These are phyloP conservation scores for Cynopterus brachyotis DNA, from an alignment of 2,113 vertebrate species.

Conservation along the genomic window DNA sequence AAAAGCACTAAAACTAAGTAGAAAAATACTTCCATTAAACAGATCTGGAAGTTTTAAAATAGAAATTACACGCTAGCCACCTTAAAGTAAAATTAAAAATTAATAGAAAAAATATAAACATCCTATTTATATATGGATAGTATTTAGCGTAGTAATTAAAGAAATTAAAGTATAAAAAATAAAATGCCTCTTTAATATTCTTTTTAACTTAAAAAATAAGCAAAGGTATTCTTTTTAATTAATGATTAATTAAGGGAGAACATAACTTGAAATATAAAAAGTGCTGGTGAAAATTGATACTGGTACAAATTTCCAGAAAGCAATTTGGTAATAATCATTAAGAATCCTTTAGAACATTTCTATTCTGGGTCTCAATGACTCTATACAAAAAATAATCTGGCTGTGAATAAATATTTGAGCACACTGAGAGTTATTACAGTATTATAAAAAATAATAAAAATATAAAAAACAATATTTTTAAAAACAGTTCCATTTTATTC, in stretches of 20 bases:
- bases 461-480: not conserved
- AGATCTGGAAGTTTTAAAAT: no score
- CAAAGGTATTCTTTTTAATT: not conserved
- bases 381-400: not conserved
- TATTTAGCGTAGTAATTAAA: not conserved
- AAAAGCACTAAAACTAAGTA: not conserved
- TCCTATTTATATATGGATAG: not conserved
- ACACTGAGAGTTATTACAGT: not conserved
- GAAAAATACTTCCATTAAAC: not conserved
- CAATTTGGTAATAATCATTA: not conserved
- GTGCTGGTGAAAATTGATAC: not conserved
- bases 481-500: not conserved
- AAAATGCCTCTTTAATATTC: not conserved
- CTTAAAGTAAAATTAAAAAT: no score
- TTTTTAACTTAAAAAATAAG: not conserved
- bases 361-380: not conserved
- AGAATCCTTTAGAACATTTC: not conserved
- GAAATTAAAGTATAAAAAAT: not conserved
- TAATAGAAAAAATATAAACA: not conserved
- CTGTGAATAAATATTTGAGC: not conserved
- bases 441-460: not conserved
- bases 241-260: not conserved
- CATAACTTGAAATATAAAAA: not conserved
- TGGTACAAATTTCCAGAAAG: not conserved
- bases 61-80: no score